Evolutionary conservation across 2,888 invertebrate species (phyloP), one percentile per base, ranked within the genome.

Genomic region (Agriopis aurantiaria): DNA sequence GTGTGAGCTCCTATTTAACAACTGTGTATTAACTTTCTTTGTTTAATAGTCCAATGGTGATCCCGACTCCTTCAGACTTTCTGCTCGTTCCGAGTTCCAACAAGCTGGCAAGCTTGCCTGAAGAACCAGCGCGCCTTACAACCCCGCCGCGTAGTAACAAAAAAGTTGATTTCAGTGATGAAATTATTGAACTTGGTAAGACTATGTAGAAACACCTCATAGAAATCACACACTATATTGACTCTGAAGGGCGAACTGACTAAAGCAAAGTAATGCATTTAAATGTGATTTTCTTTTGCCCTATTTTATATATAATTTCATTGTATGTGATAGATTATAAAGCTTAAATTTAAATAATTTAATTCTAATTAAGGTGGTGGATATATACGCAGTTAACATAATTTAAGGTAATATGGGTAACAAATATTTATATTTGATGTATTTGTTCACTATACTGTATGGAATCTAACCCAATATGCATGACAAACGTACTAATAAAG

Each of bases 171-270:
- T 82, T 85, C 46, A 79, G 68, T 23, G 83, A 85, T 14, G 92
- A 91, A 61, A 75, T 93, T 61, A 92, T 93, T 67, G 86, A 90
- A 69, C 75, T 92, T 49, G 91, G 92, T 92, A 72, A 80, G 80
- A 60, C 17, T n/a, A 14, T 61, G 12, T 11, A 6, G n/a, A 7
- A 14, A n/a, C 49, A 14, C 46, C n/a, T 4, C n/a, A 11, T 11
- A 46, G 4, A 49, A 4, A 12, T 14, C 12, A 7, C 12, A 7
- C 49, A 49, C 8, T 8, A 49, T n/a, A 33, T 33, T 33, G 33
- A 33, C 33, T 33, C 33, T 5, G 33, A 33, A 33, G 33, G 33
- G 0, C 33, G 33, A 49, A 49, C 49, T 49, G 49, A 49, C 12
- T 49, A 49, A 8, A 49, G 14, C 33, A 5, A 33, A 33, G 33